phyloP scores from a whole-genome alignment of 2,113 vertebrate genomes.

The Brachyistius frenatus region DNA sequence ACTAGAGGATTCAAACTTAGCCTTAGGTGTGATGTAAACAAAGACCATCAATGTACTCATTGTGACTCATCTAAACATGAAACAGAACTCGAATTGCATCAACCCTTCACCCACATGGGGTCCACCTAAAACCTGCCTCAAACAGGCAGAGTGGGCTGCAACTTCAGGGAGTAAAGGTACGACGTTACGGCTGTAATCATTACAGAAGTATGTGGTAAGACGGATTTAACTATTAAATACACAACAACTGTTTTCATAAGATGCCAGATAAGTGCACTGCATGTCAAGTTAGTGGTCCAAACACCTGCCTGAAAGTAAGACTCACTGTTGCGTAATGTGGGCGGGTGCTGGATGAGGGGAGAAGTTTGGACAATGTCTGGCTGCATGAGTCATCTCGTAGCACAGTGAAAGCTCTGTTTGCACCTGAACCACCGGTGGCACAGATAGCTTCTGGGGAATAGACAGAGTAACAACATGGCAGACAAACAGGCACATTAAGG shows the following conservation, averaged over 20 bases:
- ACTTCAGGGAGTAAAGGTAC: too few relatives aligned
- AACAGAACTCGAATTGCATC: constrained; percentile 18
- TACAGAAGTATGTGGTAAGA: constrained; percentile 35
- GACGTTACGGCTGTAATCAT: background rate
- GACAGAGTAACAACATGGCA: background rate
- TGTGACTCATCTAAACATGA: constrained; percentile 51
- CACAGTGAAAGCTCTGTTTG: constrained; percentile 67
- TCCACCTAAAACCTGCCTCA: constrained; percentile 5
- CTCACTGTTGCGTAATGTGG: constrained; percentile 42
- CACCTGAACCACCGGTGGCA: background rate
- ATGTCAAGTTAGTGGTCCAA: background rate
- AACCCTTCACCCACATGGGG: constrained; percentile 7
- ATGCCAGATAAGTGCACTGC: background rate
- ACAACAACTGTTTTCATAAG: constrained; percentile 53
- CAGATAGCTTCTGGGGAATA: background rate
- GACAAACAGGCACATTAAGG: background rate
- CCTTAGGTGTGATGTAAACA: constrained; percentile 42
- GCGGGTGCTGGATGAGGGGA: constrained; percentile 14
- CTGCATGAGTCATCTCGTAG: constrained; percentile 48
- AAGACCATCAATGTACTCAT: constrained; percentile 29
- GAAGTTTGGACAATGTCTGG: background rate
- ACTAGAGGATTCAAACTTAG: background rate
- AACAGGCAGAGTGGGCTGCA: background rate
- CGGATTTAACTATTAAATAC: constrained; percentile 39
- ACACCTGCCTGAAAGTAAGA: constrained; percentile 55